phyloP scores from a whole-genome alignment of 92 coral and sea anemone genomes.

The Epizoanthus ramosus region DNA sequence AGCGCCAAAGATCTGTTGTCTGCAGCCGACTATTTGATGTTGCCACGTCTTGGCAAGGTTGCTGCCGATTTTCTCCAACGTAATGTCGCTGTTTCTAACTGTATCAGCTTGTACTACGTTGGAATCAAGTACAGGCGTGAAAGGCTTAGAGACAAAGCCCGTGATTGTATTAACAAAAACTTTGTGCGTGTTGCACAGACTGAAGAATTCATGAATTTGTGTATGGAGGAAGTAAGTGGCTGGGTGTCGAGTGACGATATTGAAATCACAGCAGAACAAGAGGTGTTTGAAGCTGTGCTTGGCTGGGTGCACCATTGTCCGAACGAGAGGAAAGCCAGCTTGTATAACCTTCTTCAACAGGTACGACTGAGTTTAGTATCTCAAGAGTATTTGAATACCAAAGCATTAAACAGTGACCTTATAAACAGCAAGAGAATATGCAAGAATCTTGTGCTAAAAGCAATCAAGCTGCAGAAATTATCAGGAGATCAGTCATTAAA shows the following conservation, averaged over 20 bases:
- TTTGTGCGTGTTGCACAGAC: constrained; percentile 68
- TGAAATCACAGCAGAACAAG: constrained; percentile 75
- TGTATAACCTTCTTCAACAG: constrained; percentile 64
- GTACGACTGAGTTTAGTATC: constrained; percentile 73
- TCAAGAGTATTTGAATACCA: constrained; percentile 62
- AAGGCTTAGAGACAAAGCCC: constrained; percentile 68
- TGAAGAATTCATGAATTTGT: constrained; percentile 71
- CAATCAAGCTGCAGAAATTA: constrained; percentile 50
- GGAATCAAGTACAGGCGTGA: constrained; percentile 76
- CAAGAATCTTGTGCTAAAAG: constrained; percentile 45
- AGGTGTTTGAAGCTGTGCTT: constrained; percentile 79
- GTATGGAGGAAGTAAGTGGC: constrained; percentile 74
- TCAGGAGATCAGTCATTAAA: neutral
- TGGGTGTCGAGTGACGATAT: constrained; percentile 82
- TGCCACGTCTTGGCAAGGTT: constrained; percentile 63
- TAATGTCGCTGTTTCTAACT: constrained; percentile 70
- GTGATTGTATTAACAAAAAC: constrained; percentile 68
- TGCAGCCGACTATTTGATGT: constrained; percentile 72
- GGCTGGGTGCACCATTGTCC: constrained; percentile 70
- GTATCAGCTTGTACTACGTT: constrained; percentile 68
- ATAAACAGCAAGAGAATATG: constrained; percentile 61
- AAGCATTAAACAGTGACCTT: constrained; percentile 58
- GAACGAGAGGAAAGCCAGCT: constrained; percentile 66
- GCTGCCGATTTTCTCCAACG: constrained; percentile 66
- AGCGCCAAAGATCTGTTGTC: constrained; percentile 68